These are phyloP conservation scores for Tetheella fluctuosa DNA, from an alignment of 2,888 invertebrate species.

Conservation along the genomic window DNA sequence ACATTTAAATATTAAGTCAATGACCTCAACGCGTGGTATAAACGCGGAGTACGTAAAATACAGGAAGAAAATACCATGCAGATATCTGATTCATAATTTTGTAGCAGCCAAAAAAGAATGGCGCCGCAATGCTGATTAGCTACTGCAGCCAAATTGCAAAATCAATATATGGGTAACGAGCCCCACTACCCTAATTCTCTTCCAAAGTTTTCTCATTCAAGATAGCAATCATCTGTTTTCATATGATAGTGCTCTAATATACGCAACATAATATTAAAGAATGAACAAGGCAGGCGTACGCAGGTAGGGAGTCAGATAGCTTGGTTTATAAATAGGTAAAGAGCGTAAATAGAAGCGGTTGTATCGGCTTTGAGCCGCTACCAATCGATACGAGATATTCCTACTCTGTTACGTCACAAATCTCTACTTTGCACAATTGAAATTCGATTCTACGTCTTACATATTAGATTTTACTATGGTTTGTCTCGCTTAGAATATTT, in stretches of 20 bases:
- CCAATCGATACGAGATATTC: conserved; percentile 74
- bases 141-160: conserved; percentile 23
- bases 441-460: conserved; percentile 33
- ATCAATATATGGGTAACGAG: conserved; percentile 13
- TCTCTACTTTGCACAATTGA: conserved; percentile 28
- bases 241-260: background rate
- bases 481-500: conserved; percentile 42
- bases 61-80: conserved; percentile 1
- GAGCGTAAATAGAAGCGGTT: conserved; percentile 81
- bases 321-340: conserved; percentile 82
- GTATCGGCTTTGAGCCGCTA: conserved; percentile 75
- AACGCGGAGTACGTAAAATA: background rate
- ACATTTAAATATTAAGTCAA: conserved; percentile 36
- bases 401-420: conserved; percentile 46
- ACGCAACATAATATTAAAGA: conserved; percentile 3
- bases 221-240: conserved; percentile 5
- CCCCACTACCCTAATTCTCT: conserved; percentile 22
- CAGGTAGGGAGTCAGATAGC: conserved; percentile 76
- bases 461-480: conserved; percentile 31
- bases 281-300: conserved; percentile 46
- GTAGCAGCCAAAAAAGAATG: background rate
- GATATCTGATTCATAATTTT: conserved; percentile 1
- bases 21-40: conserved; percentile 33
- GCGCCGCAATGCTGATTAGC: background rate
- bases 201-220: conserved; percentile 27